Evolutionary conservation across 2,797 vertebrate species (phyloP), one percentile per base, ranked within the genome.

Genomic region (Xenops minutus): DNA sequence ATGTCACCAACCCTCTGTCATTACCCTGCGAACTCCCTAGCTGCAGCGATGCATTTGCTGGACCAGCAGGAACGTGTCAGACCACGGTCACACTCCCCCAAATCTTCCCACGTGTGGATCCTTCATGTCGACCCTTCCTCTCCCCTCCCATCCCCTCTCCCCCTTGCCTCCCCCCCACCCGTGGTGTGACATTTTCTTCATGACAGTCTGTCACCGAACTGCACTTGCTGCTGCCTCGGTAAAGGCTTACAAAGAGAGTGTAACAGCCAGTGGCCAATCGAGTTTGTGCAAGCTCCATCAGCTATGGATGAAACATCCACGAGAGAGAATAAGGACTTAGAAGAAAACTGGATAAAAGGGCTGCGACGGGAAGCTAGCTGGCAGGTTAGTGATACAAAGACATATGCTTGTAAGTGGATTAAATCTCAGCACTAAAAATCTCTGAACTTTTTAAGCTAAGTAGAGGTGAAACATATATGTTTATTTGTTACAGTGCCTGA

Each of bases 281-380:
- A 97, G 96, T 94, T 96, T 95, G 96, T 93, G 89, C 91, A 85
- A 96, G 95, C 97, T 96, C 92, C 90, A 92, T 94, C 97, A 96
- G 97, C 98, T 97, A 98, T 97, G 98, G 98, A 99, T 98, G 98
- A 99, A 98, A 98, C 98, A 98, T 98, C 98, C 97, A 96, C 98
- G 95, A 97, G 97, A 97, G 98, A 98, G 97, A 97, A 98, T 97
- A 98, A 98, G 89, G 96, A 98, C 92, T 97, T 97, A 86, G 97
- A 98, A 97, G 98, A 98, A 97, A 98, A 98, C 97, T 97, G 98
- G 98, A 98, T 98, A 97, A 98, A 98, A 98, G 97, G 98, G 98
- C 98, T 98, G 97, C 98, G 93, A 46, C 72, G 95, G 94, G 97
- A 98, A 97, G 91, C 78, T 92, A 97, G 97, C 96, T 98, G 98